Evolutionary conservation across 1,140 invertebrate species (phyloP).

Genomic region (Cyphomyrmex costatus): DNA sequence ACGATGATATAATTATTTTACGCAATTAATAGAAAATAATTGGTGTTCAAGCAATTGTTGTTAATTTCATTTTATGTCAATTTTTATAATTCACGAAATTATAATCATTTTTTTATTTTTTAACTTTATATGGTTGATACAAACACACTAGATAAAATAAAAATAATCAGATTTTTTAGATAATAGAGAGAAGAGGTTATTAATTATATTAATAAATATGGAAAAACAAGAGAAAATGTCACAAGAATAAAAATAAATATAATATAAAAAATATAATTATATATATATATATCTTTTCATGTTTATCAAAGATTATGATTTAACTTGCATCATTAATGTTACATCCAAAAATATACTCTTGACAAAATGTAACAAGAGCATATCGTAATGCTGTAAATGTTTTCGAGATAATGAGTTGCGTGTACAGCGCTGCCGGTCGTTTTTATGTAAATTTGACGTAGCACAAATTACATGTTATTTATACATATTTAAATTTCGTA

Average conservation of each 20-base stretch:
- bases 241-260: too few species aligned
- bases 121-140: not conserved
- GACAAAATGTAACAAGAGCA: slow-evolving; percentile 7
- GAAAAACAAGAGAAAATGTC: not conserved
- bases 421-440: not conserved
- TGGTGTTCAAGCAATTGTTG: not conserved
- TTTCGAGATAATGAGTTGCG: slow-evolving; percentile 55
- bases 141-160: not conserved
- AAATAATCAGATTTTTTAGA: not conserved
- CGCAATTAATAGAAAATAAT: slow-evolving; percentile 15
- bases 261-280: slow-evolving; percentile 24
- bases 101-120: not conserved
- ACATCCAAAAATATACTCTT: slow-evolving; percentile 16
- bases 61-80: slow-evolving; percentile 8
- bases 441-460: slow-evolving; percentile 55
- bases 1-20: slow-evolving; percentile 14
- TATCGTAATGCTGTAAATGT: slow-evolving; percentile 33
- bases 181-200: not conserved
- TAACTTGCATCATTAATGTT: not conserved
- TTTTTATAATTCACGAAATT: not conserved
- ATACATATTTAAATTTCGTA: slow-evolving; percentile 31
- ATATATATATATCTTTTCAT: not conserved
- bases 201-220: slow-evolving; percentile 29
- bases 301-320: slow-evolving; percentile 30
- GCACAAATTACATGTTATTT: slow-evolving; percentile 44